Conservation (phyloP, 2,888 invertebrate genomes). For the Empis livida region DNA sequence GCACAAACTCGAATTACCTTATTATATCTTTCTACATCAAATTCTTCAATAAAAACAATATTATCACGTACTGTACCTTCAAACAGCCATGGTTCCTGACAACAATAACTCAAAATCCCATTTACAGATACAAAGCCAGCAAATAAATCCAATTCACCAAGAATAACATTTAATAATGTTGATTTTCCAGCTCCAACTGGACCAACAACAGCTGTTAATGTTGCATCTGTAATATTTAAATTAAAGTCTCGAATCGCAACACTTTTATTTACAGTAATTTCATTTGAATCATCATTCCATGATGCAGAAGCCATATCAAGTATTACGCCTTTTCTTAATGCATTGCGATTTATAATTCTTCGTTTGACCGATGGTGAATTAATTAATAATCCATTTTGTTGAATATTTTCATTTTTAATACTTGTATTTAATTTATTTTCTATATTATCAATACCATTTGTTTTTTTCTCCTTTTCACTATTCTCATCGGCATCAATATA, state of each 20-base stretch:
- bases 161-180: constrained; percentile 55
- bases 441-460: constrained; percentile 16
- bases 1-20: constrained; percentile 47
- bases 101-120: constrained; percentile 60
- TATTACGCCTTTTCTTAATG: constrained; percentile 24
- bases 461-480: constrained; percentile 17
- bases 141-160: constrained; percentile 53
- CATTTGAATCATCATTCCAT: constrained; percentile 36
- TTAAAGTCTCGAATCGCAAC: constrained; percentile 36
- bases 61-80: constrained; percentile 77
- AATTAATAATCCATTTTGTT: constrained; percentile 3
- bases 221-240: constrained; percentile 28
- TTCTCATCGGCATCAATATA: constrained; percentile 5
- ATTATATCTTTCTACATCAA: constrained; percentile 43
- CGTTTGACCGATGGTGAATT: constrained; percentile 14
- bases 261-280: constrained; percentile 10
- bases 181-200: constrained; percentile 66
- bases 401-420: constrained; percentile 11
- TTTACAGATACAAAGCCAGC: constrained; percentile 45
- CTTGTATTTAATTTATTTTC: constrained; percentile 19
- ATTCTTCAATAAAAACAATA: constrained; percentile 70
- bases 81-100: constrained; percentile 76
- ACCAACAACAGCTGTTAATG: constrained; percentile 46
- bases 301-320: constrained; percentile 39
- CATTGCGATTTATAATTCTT: constrained; percentile 18